Conservation (phyloP, 2,113 vertebrate species). For the Pomatostomus ruficeps region DNA sequence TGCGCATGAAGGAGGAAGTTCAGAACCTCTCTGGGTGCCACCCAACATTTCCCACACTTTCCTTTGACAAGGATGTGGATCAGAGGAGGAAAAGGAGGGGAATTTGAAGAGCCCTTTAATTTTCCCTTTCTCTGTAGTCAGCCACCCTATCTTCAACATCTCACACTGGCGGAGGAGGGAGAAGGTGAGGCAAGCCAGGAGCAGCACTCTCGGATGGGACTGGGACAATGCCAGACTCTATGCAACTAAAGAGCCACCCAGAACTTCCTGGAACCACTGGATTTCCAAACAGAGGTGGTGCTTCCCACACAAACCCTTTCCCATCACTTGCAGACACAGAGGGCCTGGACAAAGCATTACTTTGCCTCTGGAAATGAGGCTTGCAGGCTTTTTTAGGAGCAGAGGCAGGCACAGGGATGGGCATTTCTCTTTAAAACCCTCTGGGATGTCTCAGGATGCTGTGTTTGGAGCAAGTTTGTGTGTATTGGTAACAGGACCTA, state of each 20-base stretch:
- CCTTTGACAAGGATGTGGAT: background rate
- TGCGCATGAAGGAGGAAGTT: background rate
- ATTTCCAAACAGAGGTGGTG: background rate
- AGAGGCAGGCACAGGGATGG: background rate
- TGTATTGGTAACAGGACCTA: background rate
- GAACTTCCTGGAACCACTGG: background rate
- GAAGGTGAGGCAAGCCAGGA: background rate
- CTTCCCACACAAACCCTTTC: background rate
- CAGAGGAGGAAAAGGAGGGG: background rate
- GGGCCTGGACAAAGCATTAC: background rate
- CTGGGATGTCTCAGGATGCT: background rate
- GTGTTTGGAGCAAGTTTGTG: background rate
- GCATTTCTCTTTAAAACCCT: background rate
- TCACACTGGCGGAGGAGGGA: background rate
- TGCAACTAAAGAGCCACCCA: background rate
- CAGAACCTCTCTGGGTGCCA: background rate
- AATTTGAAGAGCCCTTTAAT: background rate
- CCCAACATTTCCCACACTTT: background rate
- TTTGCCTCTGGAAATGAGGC: background rate
- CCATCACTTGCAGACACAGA: background rate
- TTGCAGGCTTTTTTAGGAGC: background rate
- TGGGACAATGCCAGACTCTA: background rate
- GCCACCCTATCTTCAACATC: background rate
- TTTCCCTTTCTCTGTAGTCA: background rate
- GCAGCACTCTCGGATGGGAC: background rate